These are phyloP conservation scores for Drosophila hamatofila DNA, from an alignment of 2,888 invertebrate genomes.

Conservation along the genomic window DNA sequence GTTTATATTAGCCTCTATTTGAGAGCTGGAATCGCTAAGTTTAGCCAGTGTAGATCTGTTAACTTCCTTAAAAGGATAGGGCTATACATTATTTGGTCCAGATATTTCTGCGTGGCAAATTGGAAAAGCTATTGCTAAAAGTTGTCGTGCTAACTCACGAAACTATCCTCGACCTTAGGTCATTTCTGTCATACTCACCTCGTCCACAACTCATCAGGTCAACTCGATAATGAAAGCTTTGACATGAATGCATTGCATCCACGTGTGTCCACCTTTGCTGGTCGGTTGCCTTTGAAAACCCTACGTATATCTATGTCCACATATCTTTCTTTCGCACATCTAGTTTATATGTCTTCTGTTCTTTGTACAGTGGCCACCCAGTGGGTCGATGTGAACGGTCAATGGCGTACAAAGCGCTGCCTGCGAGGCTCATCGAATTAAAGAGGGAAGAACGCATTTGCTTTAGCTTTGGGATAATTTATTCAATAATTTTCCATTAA, in stretches of 20 bases:
- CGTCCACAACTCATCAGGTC: not conserved
- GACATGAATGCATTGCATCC: not conserved
- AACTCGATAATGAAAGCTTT: not conserved
- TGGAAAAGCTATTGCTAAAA: too few relatives aligned
- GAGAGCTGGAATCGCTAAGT: too few relatives aligned
- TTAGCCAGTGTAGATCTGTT: too few relatives aligned
- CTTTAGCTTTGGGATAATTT: conserved; percentile 72
- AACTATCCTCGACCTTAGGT: not conserved
- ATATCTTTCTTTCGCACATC: not conserved
- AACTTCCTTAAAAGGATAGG: too few relatives aligned
- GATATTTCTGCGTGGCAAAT: too few relatives aligned
- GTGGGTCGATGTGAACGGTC: conserved; percentile 28
- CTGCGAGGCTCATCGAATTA: not conserved
- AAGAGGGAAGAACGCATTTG: not conserved
- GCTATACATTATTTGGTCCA: too few relatives aligned
- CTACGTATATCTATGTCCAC: not conserved
- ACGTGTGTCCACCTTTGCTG: not conserved
- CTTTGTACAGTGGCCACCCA: conserved; percentile 46
- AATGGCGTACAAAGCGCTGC: conserved; percentile 37
- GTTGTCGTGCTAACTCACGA: too few relatives aligned
- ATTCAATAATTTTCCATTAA: conserved; percentile 75
- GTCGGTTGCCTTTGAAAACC: not conserved
- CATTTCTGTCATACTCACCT: not conserved
- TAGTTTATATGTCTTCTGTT: not conserved
- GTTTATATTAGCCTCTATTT: too few relatives aligned